Base-by-base conservation (phyloP, 2,888 invertebrate genomes). In the Smittia sp. region DNA sequence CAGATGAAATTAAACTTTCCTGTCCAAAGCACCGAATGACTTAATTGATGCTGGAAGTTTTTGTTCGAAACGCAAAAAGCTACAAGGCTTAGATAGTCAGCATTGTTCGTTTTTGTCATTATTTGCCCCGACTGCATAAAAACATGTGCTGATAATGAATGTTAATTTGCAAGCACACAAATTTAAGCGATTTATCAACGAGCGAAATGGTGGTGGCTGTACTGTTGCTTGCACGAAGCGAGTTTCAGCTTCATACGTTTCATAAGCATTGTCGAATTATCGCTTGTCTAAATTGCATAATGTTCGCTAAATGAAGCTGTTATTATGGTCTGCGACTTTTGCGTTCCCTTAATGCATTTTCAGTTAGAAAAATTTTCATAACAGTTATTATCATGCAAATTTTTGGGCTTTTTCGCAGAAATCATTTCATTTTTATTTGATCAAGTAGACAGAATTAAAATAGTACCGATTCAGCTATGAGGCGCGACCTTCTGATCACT, bases 111-210 rank as follows among this genome's bases (percentile, higher is more conserved):
- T 15, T 46, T 46, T 46, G 15, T 46, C 15, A 46, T 15, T 13
- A 46, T 46, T n/a, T 15, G 15, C 46, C n/a, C 46, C 46, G 11
- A 13, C 46, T n/a, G 46, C n/a, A n/a, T n/a, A n/a, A n/a, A n/a
- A n/a, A n/a, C n/a, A n/a, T n/a, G n/a, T n/a, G n/a, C 46, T 46
- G 46, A 46, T 46, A 46, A 46, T 46, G 46, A 46, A 46, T 46
- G 46, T 46, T 46, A 46, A 46, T 46, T n/a, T 46, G 46, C 46
- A 13, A 15, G 11, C 15, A 32, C 46, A 46, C 2, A 46, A 46
- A 46, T 46, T 46, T 46, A n/a, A 46, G 46, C 46, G 46, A 46
- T 46, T 46, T 46, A 46, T 46, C 46, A 46, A n/a, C 46, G 46
- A 46, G 15, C 46, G 46, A 46, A 32, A 46, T 46, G 46, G 15